A percentile compares a stretch with the other conserved stretches of the same genome.
These are phyloP conservation scores for Scaeva pyrastri DNA, from an alignment of 2,888 invertebrate genomes.

Conservation along the genomic window DNA sequence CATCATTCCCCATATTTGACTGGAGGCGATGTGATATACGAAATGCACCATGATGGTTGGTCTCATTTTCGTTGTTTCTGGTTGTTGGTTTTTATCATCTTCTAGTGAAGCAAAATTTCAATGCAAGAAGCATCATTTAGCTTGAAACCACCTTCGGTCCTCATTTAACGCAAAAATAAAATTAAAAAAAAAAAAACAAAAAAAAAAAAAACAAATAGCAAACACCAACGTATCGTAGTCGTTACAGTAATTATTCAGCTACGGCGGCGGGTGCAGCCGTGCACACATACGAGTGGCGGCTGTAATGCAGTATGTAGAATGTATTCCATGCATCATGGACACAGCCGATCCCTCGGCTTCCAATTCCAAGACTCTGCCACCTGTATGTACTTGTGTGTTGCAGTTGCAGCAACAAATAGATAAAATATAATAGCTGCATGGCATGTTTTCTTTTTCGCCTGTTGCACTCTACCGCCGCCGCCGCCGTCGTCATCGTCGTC, in stretches of 20 bases:
- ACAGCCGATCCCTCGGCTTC: slow-evolving; percentile 62
- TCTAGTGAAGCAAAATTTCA: slow-evolving; percentile 33
- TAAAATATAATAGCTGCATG: slow-evolving; percentile 60
- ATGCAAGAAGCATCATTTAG: slow-evolving; percentile 47
- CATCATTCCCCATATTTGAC: slow-evolving; percentile 49
- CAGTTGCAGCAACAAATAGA: slow-evolving; percentile 50
- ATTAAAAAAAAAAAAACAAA: too few species aligned
- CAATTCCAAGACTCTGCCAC: slow-evolving; percentile 51
- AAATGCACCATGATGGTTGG: slow-evolving; percentile 8
- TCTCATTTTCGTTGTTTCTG: slow-evolving; percentile 47
- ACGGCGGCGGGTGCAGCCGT: slow-evolving; percentile 50
- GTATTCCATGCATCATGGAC: slow-evolving; percentile 65
- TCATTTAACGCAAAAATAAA: slow-evolving; percentile 36
- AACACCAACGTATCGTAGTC: slow-evolving; percentile 26
- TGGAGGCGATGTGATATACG: not conserved
- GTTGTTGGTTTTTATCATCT: slow-evolving; percentile 49
- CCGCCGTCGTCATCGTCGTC: too few species aligned
- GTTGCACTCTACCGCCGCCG: slow-evolving; percentile 50
- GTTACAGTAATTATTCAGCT: slow-evolving; percentile 67
- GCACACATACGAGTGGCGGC: slow-evolving; percentile 12
- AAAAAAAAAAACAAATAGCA: not conserved
- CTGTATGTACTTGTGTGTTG: slow-evolving; percentile 39
- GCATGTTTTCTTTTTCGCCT: slow-evolving; percentile 67
- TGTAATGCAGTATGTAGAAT: slow-evolving; percentile 1
- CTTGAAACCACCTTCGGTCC: slow-evolving; percentile 41